Percentiles rank a stretch among this genome's conserved stretches.
Conservation (phyloP, 2,888 invertebrate genomes). For the Campaea margaritaria region DNA sequence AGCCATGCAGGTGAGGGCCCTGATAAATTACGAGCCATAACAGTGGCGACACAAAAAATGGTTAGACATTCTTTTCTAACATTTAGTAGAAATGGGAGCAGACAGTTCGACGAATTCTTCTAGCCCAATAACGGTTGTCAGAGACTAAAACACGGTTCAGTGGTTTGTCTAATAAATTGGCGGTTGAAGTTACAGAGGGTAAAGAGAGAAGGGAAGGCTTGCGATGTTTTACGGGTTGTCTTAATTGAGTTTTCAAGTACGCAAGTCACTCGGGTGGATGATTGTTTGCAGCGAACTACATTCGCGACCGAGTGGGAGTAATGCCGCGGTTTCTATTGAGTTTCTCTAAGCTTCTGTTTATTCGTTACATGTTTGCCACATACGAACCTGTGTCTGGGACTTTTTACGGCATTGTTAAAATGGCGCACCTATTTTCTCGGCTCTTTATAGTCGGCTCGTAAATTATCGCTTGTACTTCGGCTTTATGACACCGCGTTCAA, state of each 20-base stretch:
- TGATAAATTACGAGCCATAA: slow-evolving; percentile 53
- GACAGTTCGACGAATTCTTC: slow-evolving; percentile 37
- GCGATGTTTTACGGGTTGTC: slow-evolving; percentile 56
- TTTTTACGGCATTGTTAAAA: slow-evolving; percentile 58
- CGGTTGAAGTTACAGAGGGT: slow-evolving; percentile 48
- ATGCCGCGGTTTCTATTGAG: slow-evolving; percentile 24
- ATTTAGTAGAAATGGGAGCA: slow-evolving; percentile 25
- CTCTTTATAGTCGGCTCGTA: slow-evolving; percentile 55
- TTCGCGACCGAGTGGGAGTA: slow-evolving; percentile 11
- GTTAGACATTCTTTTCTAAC: slow-evolving; percentile 26
- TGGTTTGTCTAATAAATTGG: slow-evolving; percentile 59
- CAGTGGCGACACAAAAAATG: slow-evolving; percentile 38
- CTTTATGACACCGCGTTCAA: slow-evolving; percentile 52
- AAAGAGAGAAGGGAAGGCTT: slow-evolving; percentile 38
- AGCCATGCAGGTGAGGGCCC: slow-evolving; percentile 61
- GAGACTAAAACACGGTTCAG: slow-evolving; percentile 48
- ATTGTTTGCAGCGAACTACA: slow-evolving; percentile 39
- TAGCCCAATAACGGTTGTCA: slow-evolving; percentile 40
- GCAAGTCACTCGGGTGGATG: slow-evolving; percentile 46
- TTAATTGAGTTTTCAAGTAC: slow-evolving; percentile 64
- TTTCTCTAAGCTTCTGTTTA: slow-evolving; percentile 27
- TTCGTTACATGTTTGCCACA: slow-evolving; percentile 28
- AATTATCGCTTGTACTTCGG: slow-evolving; percentile 53
- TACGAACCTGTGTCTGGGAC: slow-evolving; percentile 25
- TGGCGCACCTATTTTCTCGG: slow-evolving; percentile 54